phyloP scores from a whole-genome alignment of 2,888 invertebrate genomes.

The Eilema depressum region DNA sequence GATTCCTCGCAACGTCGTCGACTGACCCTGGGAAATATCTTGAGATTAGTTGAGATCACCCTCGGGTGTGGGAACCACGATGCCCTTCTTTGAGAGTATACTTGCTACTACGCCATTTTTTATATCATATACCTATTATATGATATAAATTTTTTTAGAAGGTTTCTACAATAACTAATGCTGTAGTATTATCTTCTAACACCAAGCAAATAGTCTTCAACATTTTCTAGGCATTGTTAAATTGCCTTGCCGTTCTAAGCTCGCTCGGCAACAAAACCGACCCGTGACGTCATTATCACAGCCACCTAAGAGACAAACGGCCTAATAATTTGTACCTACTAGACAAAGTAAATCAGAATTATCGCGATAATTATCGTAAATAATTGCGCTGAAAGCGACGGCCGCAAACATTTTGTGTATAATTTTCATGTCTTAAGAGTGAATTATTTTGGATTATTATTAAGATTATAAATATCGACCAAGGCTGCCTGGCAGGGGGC shows the following conservation, averaged over 20 bases:
- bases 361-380: constrained; percentile 10
- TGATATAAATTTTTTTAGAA: no score
- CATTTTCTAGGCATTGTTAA: constrained; percentile 10
- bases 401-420: background rate
- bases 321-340: constrained; percentile 8
- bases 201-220: background rate
- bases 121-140: no score
- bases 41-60: no score
- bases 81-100: no score
- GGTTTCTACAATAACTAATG: no score
- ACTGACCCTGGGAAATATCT: no score
- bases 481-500: no score
- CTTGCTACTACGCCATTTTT: no score
- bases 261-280: background rate
- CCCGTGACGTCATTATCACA: constrained; percentile 13
- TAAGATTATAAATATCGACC: background rate
- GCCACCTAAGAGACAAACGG: constrained; percentile 12
- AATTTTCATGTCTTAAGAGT: background rate
- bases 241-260: constrained; percentile 3
- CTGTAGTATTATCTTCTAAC: background rate
- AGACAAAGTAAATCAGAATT: constrained; percentile 7
- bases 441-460: background rate
- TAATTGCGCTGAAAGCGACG: background rate
- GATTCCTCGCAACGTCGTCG: no score
- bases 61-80: no score